These are phyloP conservation scores for Gambusia affinis DNA, from an alignment of 2,113 vertebrate genomes.

Conservation along the genomic window DNA sequence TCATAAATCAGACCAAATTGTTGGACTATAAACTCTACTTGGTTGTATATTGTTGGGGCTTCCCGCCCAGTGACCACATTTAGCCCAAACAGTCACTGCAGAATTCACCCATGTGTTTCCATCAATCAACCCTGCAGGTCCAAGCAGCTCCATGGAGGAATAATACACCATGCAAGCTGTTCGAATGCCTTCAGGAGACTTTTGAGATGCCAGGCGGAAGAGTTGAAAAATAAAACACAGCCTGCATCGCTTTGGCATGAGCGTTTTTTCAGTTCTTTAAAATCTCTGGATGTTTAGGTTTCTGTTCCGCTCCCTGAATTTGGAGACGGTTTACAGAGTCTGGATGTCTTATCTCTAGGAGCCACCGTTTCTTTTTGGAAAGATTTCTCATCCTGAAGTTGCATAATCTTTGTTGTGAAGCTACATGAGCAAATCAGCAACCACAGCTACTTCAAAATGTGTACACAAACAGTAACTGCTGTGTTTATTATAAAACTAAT, in stretches of 20 bases:
- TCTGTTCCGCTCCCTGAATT: neutral
- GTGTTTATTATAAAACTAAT: neutral
- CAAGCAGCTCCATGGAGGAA: neutral
- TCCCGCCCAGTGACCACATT: conserved; percentile 19
- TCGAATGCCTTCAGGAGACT: neutral
- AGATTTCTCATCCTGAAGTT: neutral
- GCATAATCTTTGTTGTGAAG: neutral
- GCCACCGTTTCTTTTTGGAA: neutral
- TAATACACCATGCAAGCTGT: neutral
- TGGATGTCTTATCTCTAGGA: neutral
- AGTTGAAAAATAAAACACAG: neutral
- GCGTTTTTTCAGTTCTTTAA: neutral
- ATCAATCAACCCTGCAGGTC: conserved; percentile 52
- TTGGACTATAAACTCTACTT: neutral
- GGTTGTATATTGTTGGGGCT: conserved; percentile 5
- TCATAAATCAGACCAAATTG: neutral
- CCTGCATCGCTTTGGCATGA: conserved; percentile 1
- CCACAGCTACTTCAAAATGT: neutral
- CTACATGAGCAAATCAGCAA: neutral
- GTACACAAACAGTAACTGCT: neutral
- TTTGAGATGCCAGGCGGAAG: neutral
- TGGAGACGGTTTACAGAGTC: neutral
- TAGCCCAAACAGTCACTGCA: neutral
- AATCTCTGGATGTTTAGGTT: neutral
- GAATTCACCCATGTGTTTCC: conserved; percentile 40